Evolutionary conservation across 2,888 invertebrate species (phyloP).

Genomic region (Charanyca ferruginea): DNA sequence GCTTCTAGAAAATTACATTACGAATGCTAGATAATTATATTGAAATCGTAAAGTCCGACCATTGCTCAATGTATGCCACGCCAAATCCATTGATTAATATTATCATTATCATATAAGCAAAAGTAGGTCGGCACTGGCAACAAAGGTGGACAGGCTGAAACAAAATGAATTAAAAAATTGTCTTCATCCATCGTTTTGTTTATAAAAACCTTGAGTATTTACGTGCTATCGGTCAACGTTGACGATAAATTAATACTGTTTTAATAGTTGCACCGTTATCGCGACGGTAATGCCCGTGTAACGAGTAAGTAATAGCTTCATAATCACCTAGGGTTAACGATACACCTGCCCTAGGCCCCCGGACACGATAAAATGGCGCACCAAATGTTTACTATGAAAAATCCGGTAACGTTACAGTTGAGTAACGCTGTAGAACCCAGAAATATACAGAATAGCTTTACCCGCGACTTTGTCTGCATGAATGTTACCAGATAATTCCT

Average conservation of each 20-base stretch:
- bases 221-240: conserved; percentile 69
- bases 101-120: conserved; percentile 26
- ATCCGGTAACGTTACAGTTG: not conserved
- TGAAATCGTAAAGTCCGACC: not conserved
- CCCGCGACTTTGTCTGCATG: too few species aligned
- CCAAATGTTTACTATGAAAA: not conserved
- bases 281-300: conserved; percentile 73
- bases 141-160: conserved; percentile 13
- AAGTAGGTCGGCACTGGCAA: conserved; percentile 42
- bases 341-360: conserved; percentile 59
- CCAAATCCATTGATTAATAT: conserved; percentile 35
- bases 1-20: not conserved
- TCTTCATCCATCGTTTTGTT: conserved; percentile 36
- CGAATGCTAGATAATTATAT: not conserved
- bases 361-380: conserved; percentile 64
- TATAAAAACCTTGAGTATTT: conserved; percentile 54
- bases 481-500: too few species aligned
- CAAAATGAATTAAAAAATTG: conserved; percentile 28
- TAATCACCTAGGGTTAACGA: conserved; percentile 79
- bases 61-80: conserved; percentile 21
- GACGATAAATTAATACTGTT: conserved; percentile 78
- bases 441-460: too few species aligned
- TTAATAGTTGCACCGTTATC: conserved; percentile 74
- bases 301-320: conserved; percentile 80
- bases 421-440: not conserved